Conservation (phyloP, 1,140 invertebrate genomes). For the Hylaeus anthracinus region DNA sequence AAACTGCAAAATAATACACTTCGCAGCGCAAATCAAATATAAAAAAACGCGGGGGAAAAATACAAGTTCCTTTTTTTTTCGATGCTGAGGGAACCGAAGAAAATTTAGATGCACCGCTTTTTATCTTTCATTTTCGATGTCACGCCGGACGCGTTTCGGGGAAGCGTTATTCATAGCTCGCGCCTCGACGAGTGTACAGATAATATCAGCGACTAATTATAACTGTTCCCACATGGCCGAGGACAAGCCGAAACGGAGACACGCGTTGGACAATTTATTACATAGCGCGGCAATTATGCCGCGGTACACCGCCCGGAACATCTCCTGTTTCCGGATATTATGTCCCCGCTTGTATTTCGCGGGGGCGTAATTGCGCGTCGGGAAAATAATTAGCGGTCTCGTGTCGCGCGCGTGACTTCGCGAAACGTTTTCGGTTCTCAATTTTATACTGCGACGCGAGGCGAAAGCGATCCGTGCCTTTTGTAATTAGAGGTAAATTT, state of each 20-base stretch:
- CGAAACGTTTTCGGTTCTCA: neutral
- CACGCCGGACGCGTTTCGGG: neutral
- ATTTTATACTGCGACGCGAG: neutral
- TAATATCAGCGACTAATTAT: constrained; percentile 22
- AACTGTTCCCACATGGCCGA: neutral
- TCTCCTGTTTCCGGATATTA: constrained; percentile 2
- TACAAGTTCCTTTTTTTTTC: no score
- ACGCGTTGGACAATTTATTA: constrained; percentile 16
- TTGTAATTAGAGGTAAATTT: no score
- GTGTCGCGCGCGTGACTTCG: neutral
- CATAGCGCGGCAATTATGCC: constrained; percentile 4
- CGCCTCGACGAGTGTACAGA: neutral
- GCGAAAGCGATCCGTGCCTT: neutral
- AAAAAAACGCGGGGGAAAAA: no score
- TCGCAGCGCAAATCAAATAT: no score
- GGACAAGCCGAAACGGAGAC: neutral
- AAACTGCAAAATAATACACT: no score
- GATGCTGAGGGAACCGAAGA: constrained; percentile 1
- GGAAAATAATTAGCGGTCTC: constrained; percentile 13
- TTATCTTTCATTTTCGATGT: neutral
- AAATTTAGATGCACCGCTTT: neutral
- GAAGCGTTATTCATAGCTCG: neutral
- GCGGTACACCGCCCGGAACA: constrained; percentile 1
- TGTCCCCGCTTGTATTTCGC: neutral
- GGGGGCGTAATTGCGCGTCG: neutral